Evolutionary conservation across 1,140 invertebrate genomes (phyloP).

Genomic region (Diachasma alloeum): DNA sequence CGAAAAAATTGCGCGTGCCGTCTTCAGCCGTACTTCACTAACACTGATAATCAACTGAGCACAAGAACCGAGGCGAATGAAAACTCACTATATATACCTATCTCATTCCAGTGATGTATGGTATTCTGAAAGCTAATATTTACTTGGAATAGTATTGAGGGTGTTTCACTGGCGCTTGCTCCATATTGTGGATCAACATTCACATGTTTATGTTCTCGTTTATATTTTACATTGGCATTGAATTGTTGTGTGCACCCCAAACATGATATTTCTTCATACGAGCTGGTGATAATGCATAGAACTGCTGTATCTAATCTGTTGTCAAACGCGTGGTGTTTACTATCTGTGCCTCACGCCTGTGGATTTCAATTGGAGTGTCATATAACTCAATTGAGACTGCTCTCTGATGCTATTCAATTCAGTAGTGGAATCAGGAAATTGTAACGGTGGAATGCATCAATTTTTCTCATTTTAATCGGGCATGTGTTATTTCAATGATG

Average conservation of each 20-base stretch:
- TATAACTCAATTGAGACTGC: neutral
- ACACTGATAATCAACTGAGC: neutral
- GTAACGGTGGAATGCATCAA: neutral
- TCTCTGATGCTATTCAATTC: neutral
- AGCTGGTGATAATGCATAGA: too few relatives aligned
- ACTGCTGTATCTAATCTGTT: neutral
- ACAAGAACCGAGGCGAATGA: neutral
- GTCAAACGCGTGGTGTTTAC: neutral
- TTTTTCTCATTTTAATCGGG: too few relatives aligned
- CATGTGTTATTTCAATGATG: too few relatives aligned
- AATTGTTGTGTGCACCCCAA: neutral
- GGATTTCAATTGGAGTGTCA: neutral
- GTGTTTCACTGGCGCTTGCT: neutral
- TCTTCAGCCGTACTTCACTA: neutral
- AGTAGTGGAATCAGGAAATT: neutral
- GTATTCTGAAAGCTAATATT: constrained; percentile 18
- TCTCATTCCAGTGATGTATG: neutral
- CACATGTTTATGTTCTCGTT: neutral
- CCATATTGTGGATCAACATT: constrained; percentile 28
- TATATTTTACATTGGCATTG: neutral
- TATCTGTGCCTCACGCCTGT: neutral
- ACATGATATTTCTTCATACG: neutral
- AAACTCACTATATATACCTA: neutral
- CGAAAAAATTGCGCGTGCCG: neutral
- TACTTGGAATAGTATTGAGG: neutral